Conservation (phyloP, 2,797 vertebrate species). For the Dendrocincla tyrannina region DNA sequence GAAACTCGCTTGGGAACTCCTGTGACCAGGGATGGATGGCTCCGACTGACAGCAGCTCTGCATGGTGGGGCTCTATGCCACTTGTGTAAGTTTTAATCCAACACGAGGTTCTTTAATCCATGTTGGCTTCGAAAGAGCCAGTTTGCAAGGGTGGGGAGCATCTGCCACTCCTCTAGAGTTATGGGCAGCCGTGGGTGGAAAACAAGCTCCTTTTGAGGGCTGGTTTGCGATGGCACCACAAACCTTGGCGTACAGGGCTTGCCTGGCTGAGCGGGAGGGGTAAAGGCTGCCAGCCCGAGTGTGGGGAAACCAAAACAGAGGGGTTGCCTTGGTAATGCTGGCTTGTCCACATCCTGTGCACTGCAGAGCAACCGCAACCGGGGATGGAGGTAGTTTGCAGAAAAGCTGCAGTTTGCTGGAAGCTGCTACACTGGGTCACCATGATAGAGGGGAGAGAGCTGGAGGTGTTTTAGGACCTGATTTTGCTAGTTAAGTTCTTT, state of each 20-base stretch:
- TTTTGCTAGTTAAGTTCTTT: neutral
- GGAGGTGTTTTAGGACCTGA: neutral
- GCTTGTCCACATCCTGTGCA: conserved; percentile 11
- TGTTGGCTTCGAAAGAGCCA: neutral
- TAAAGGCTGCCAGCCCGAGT: neutral
- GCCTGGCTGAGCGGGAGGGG: neutral
- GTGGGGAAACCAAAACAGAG: conserved; percentile 19
- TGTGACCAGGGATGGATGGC: neutral
- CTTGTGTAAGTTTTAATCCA: neutral
- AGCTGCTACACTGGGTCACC: neutral
- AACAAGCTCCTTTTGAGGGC: conserved; percentile 7
- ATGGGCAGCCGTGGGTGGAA: neutral
- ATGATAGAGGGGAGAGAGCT: neutral
- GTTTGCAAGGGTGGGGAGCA: conserved; percentile 26
- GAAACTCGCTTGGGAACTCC: neutral
- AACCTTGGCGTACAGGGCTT: neutral
- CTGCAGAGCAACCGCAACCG: neutral
- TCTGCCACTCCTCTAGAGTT: conserved; percentile 17
- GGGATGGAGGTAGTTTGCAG: neutral
- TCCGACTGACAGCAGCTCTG: neutral
- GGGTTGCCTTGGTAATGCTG: conserved; percentile 29
- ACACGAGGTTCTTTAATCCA: neutral
- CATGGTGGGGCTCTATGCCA: rapidly evolving
- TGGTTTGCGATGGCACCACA: neutral
- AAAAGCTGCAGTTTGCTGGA: neutral